These are phyloP conservation scores for Ridgeia piscesae DNA, from an alignment of 1,140 invertebrate genomes.

Conservation along the genomic window DNA sequence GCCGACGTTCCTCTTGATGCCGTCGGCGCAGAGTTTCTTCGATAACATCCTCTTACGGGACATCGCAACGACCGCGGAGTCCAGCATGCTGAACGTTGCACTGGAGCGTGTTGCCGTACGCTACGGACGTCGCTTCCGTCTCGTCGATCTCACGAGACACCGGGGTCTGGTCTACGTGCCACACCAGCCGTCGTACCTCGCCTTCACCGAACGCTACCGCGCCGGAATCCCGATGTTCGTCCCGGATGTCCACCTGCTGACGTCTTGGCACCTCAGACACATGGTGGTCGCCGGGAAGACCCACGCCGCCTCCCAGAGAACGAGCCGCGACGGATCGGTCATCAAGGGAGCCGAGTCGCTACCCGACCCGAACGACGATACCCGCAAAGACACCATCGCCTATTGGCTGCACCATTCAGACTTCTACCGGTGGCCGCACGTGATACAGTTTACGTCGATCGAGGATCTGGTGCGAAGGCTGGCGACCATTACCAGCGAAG, in stretches of 20 bases:
- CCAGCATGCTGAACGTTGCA: no score
- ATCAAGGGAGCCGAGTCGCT: slow-evolving; percentile 21
- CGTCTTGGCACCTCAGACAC: slow-evolving; percentile 2
- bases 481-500: background rate
- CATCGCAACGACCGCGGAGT: background rate
- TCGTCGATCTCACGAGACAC: slow-evolving; percentile 27
- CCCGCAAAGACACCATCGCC: slow-evolving; percentile 9
- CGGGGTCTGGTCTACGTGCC: slow-evolving; percentile 30
- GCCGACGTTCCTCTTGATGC: background rate
- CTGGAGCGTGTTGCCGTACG: background rate
- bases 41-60: background rate
- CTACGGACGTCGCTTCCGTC: slow-evolving; percentile 7
- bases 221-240: slow-evolving; percentile 32
- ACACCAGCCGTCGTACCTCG: slow-evolving; percentile 26
- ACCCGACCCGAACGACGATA: slow-evolving; percentile 31
- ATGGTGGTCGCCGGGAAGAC: slow-evolving; percentile 24
- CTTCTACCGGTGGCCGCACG: slow-evolving; percentile 27
- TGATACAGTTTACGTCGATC: slow-evolving; percentile 19
- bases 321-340: background rate
- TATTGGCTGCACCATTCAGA: slow-evolving; percentile 32
- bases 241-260: slow-evolving; percentile 29
- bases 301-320: background rate
- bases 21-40: background rate
- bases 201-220: slow-evolving; percentile 28
- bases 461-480: slow-evolving; percentile 28